phyloP scores from a whole-genome alignment of 1,140 invertebrate species.

The Philaenus spumarius region DNA sequence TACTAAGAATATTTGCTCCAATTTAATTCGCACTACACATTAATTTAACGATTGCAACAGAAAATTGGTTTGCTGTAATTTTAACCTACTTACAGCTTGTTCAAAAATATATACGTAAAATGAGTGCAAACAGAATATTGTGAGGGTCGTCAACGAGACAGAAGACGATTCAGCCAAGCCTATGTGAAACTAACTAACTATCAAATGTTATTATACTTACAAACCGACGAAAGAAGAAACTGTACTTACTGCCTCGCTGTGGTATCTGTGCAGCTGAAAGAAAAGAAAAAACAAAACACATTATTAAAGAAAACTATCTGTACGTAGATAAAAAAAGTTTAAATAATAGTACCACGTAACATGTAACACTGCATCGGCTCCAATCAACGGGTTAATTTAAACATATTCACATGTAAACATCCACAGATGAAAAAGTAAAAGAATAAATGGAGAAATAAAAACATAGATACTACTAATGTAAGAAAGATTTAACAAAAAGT shows the following conservation, averaged over 20 bases:
- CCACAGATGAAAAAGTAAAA: too few species aligned
- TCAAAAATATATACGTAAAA: too few species aligned
- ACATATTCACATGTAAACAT: too few species aligned
- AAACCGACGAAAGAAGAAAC: constrained; percentile 3
- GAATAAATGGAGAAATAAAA: constrained; percentile 3
- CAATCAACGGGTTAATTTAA: constrained; percentile 2
- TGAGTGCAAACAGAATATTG: too few species aligned
- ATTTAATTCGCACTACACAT: too few species aligned
- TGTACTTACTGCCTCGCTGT: constrained; percentile 75
- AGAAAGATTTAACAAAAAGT: constrained; percentile 15
- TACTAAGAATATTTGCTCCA: too few species aligned
- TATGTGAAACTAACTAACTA: background rate
- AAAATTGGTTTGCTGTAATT: too few species aligned
- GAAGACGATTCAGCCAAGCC: too few species aligned
- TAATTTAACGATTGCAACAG: too few species aligned
- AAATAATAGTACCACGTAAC: background rate
- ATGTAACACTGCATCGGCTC: background rate
- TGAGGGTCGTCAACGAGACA: too few species aligned
- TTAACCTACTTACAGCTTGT: too few species aligned
- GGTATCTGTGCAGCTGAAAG: constrained; percentile 82
- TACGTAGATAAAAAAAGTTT: background rate
- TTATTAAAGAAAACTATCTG: background rate
- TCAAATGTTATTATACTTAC: constrained; percentile 13
- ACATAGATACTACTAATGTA: constrained; percentile 9
- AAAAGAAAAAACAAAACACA: constrained; percentile 46